Evolutionary conservation across 2,797 vertebrate species (phyloP).

Genomic region (Liparis tanakae): DNA sequence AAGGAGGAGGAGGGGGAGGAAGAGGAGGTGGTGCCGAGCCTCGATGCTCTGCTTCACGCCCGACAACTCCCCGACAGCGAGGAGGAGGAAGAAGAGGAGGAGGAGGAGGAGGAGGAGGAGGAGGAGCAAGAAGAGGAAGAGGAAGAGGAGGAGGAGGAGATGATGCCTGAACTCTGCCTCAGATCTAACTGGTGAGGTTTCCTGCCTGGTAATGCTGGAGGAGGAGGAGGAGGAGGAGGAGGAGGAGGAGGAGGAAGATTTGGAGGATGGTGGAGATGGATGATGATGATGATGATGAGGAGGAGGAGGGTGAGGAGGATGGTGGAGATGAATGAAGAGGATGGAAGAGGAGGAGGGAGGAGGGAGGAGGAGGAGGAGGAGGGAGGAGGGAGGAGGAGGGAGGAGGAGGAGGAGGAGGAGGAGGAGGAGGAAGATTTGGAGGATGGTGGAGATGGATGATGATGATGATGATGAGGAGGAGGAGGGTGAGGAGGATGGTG

Average conservation of each 20-base stretch:
- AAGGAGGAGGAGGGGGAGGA: constrained; percentile 47
- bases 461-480: neutral
- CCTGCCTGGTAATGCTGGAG: neutral
- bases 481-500: no score
- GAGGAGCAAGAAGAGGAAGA: constrained; percentile 14
- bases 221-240: no score
- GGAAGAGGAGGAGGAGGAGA: constrained; percentile 30
- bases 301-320: neutral
- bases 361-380: no score
- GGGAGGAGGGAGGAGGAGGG: no score
- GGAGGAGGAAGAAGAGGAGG: constrained; percentile 26
- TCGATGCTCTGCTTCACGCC: constrained; percentile 83
- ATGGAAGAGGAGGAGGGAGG: no score
- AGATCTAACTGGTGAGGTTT: constrained; percentile 58
- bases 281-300: neutral
- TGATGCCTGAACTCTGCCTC: constrained; percentile 1
- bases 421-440: no score
- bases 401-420: no score
- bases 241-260: no score
- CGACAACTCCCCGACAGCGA: constrained; percentile 22
- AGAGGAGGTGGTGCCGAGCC: constrained; percentile 76
- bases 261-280: neutral
- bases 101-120: constrained; percentile 18
- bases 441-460: neutral
- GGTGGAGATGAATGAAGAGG: no score